Evolutionary conservation across 2,113 vertebrate species (phyloP).

Genomic region (Cyrtonyx montezumae): DNA sequence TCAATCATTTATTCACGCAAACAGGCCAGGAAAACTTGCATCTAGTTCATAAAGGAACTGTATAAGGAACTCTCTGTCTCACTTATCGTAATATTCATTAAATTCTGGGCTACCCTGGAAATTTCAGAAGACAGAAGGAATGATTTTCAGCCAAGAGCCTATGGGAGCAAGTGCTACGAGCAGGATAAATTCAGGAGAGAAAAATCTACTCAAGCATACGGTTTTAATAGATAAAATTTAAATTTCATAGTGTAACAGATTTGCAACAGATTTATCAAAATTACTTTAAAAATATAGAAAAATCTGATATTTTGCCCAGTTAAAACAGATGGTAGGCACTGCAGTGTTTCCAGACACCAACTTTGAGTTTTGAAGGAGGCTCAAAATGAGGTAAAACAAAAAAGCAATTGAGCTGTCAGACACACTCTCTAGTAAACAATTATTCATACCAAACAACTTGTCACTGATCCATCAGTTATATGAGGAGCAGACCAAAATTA

Average conservation of each 20-base stretch:
- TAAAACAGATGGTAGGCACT: conserved; percentile 48
- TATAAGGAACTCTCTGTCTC: background rate
- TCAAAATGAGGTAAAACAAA: conserved; percentile 40
- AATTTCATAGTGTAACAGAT: background rate
- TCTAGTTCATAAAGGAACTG: background rate
- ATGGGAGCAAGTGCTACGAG: background rate
- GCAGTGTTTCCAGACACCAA: conserved; percentile 38
- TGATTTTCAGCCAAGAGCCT: background rate
- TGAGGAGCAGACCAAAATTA: background rate
- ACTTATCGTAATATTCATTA: background rate
- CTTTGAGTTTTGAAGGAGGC: conserved; percentile 29
- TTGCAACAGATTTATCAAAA: conserved; percentile 25
- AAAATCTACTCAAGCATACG: background rate
- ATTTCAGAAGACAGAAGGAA: background rate
- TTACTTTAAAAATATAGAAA: conserved; percentile 3
- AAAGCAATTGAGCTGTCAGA: background rate
- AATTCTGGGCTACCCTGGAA: background rate
- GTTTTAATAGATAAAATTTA: conserved; percentile 8
- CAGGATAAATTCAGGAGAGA: background rate
- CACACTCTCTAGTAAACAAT: conserved; percentile 11
- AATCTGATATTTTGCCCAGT: conserved; percentile 27
- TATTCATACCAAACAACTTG: conserved; percentile 1
- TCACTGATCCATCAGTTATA: background rate
- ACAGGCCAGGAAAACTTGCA: background rate
- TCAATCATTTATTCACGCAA: background rate